Evolutionary conservation across 2,888 invertebrate genomes (phyloP), one percentile per base, ranked within the genome.

Genomic region (Conops quadrifasciatus): DNA sequence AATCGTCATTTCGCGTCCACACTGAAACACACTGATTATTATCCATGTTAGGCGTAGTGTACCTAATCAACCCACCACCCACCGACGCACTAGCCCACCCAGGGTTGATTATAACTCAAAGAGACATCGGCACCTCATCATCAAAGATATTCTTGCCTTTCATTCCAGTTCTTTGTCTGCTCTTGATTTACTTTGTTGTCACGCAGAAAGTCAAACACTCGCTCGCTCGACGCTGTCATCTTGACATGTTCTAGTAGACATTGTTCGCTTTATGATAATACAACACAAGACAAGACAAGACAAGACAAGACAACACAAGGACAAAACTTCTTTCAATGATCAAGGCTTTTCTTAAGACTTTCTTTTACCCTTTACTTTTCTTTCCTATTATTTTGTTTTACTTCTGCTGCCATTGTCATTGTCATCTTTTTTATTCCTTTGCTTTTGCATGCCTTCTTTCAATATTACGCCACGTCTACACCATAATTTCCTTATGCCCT

Each of bases 231-330:
- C 76, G 76, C 73, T 78, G 80, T 78, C 82, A 83, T 79, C 80
- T 83, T 83, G 82, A 82, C 82, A 81, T 78, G 77, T 81, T 81
- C 77, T 78, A 82, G 80, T 82, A 80, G 81, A 78, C 76, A 76
- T 36, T 36, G 9, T 36, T 9, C 75, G 53, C 56, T 64, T 75
- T 80, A 75, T 77, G 65, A 67, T 16, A 28, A 63, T 56, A 36
- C 36, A 36, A 36, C 9, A 36, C n/a, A n/a, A 7, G 36, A 36
- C 36, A 36, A 36, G 36, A 36, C 36, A 36, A 36, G 13, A 16
- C 49, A 53, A 7, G 36, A 36, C 36, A 36, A 36, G 36, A 36
- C 36, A 36, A 36, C 24, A 16, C 49, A 53, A 64, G 51, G 30
- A 53, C 53, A 4, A 47, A 21, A 2, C 5, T 49, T 51, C 51